Base-by-base conservation (phyloP, 1,140 invertebrate species). In the Aethina tumida region DNA sequence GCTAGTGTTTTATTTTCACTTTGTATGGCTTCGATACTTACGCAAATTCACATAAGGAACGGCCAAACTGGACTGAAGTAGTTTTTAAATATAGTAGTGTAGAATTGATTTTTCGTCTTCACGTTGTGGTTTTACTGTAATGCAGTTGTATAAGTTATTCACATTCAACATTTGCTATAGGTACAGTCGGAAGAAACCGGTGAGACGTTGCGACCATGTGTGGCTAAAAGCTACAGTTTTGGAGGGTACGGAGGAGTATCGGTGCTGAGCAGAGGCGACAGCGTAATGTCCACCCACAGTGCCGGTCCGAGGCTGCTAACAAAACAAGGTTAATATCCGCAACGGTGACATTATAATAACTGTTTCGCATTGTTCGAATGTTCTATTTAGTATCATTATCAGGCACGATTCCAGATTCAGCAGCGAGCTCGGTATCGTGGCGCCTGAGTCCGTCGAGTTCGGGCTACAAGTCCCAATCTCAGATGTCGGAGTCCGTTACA, bases 191-290 rank as follows among this genome's bases (percentile, higher is more conserved):
- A 72, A 42, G 74, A 76, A 49, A 63, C 65, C 39, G 48, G 56
- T 66, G 49, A 61, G 70, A 22, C 58, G 59, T 6, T 74, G 29
- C 59, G 74, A 13, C 72, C 74, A 19, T 73, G 69, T 0, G 82
- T 90, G 13, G 78, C 82, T 32, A 90, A 90, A 62, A 83, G 81
- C 12, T 85, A 83, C 63, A 89, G 84, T 58, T 90, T 90, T 53
- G 84, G 83, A 14, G 86, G 85, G 10, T 88, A 87, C 51, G 75
- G 75, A 3, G 69, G 64, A 65, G 66, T 53, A 7, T 50, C 51
- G n/a, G 46, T 49, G 5, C 42, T 61, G 9, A 64, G 43, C 19
- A 56, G 63, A 56, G 62, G 59, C 8, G 63, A 67, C 44, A 62
- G 58, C 46, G 53, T 63, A 9, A 48, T 55, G 28, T 63, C 63